Evolutionary conservation across 2,797 vertebrate genomes (phyloP).

Genomic region (Coluber constrictor): DNA sequence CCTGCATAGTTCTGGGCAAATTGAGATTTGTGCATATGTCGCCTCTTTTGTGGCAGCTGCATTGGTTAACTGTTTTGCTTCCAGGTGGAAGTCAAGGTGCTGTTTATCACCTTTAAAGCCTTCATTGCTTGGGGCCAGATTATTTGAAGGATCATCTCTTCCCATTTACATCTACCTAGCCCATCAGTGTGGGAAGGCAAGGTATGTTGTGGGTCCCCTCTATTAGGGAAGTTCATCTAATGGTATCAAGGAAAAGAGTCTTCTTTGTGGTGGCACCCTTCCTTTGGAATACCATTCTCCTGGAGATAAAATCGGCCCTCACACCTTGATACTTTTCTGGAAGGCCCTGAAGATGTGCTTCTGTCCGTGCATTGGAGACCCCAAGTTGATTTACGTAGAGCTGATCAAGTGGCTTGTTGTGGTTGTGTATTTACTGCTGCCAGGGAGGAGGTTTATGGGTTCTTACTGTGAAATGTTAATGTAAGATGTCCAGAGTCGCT

Average conservation of each 20-base stretch:
- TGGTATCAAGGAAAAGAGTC: neutral
- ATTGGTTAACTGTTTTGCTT: neutral
- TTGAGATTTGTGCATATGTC: neutral
- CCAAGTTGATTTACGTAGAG: neutral
- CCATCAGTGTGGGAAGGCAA: neutral
- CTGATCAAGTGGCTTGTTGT: neutral
- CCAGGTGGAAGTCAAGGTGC: neutral
- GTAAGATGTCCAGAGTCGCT: neutral
- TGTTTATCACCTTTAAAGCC: neutral
- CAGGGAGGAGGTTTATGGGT: neutral
- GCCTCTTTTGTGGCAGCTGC: neutral
- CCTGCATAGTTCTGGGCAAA: neutral
- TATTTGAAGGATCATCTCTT: neutral
- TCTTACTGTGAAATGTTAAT: neutral
- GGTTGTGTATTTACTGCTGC: neutral
- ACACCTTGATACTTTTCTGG: neutral
- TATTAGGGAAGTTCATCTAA: neutral
- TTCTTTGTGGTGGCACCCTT: neutral
- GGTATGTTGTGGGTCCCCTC: neutral
- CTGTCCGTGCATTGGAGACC: neutral
- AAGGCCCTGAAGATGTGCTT: neutral
- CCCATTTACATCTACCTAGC: neutral
- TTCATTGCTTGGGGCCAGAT: neutral
- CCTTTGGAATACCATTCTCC: neutral
- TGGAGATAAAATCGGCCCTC: neutral